phyloP scores from a whole-genome alignment of 2,888 invertebrate genomes.

The Drosophila quinaria region DNA sequence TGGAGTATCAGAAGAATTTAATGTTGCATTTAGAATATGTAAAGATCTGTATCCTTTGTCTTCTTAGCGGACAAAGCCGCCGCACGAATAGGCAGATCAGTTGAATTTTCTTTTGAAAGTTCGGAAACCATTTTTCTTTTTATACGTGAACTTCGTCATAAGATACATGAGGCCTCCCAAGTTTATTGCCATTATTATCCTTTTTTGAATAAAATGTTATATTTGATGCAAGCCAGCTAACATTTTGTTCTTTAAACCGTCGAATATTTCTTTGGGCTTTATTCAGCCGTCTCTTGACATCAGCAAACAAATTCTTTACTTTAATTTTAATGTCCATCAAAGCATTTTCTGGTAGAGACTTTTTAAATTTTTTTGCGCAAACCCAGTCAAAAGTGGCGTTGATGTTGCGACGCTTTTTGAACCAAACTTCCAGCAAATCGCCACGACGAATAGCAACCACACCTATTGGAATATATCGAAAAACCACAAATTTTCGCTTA shows the following conservation, averaged over 20 bases:
- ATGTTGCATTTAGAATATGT: slow-evolving; percentile 6
- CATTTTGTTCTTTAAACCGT: slow-evolving; percentile 27
- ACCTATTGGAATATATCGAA: slow-evolving; percentile 16
- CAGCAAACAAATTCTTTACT: neutral
- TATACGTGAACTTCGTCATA: slow-evolving; percentile 21
- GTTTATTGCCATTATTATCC: slow-evolving; percentile 12
- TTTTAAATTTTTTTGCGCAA: slow-evolving; percentile 1
- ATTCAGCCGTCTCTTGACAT: slow-evolving; percentile 18
- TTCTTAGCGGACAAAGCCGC: slow-evolving; percentile 25
- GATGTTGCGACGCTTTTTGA: slow-evolving; percentile 12
- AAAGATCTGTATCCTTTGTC: slow-evolving; percentile 9
- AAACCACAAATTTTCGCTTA: too few relatives aligned
- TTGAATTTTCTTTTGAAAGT: slow-evolving; percentile 26
- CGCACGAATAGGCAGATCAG: slow-evolving; percentile 16
- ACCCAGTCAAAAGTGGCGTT: slow-evolving; percentile 18
- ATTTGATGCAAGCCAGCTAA: slow-evolving; percentile 27
- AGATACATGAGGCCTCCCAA: slow-evolving; percentile 18
- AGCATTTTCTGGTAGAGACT: slow-evolving; percentile 16
- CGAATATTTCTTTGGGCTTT: slow-evolving; percentile 23
- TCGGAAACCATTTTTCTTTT: slow-evolving; percentile 17
- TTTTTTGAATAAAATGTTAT: slow-evolving; percentile 29
- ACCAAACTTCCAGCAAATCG: too few relatives aligned
- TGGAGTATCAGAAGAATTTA: slow-evolving; percentile 18
- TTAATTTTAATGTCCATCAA: slow-evolving; percentile 13
- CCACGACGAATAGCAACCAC: slow-evolving; percentile 25